These are phyloP conservation scores for Arrhopalites spinosus DNA, from an alignment of 2,888 invertebrate genomes.

Conservation along the genomic window DNA sequence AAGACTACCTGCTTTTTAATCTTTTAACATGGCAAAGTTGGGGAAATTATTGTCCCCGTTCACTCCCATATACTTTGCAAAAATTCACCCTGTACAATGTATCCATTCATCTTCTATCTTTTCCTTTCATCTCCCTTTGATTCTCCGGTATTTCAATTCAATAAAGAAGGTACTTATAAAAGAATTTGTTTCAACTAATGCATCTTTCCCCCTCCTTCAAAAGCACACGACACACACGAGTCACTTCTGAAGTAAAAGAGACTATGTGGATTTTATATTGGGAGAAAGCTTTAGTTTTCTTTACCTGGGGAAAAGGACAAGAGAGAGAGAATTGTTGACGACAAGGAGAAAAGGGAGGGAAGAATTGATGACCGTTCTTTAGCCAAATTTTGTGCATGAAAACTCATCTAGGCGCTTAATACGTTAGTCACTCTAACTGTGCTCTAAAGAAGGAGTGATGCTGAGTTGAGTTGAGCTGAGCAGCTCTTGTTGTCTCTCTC, in stretches of 20 bases:
- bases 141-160: conserved; percentile 14
- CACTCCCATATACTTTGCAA: too few species aligned
- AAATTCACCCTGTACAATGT: conserved; percentile 22
- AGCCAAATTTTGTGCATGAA: conserved; percentile 3
- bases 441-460: background rate
- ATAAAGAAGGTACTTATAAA: conserved; percentile 27
- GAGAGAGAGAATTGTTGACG: background rate
- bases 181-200: conserved; percentile 28
- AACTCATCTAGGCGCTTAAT: background rate
- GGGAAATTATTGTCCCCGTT: too few species aligned
- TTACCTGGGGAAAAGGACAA: background rate
- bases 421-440: background rate
- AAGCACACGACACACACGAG: background rate
- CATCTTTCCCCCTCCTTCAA: background rate
- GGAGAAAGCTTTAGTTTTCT: too few species aligned
- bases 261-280: too few species aligned
- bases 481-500: conserved; percentile 3
- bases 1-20: too few species aligned
- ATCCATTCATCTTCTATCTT: conserved; percentile 28
- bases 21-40: too few species aligned
- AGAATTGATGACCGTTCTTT: conserved; percentile 15
- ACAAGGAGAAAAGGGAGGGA: conserved; percentile 1
- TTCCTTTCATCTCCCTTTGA: conserved; percentile 24
- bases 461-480: too few species aligned
- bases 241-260: background rate